Evolutionary conservation across 2,888 invertebrate genomes (phyloP), one percentile per base, ranked within the genome.

Genomic region (Eupithecia centaureata): DNA sequence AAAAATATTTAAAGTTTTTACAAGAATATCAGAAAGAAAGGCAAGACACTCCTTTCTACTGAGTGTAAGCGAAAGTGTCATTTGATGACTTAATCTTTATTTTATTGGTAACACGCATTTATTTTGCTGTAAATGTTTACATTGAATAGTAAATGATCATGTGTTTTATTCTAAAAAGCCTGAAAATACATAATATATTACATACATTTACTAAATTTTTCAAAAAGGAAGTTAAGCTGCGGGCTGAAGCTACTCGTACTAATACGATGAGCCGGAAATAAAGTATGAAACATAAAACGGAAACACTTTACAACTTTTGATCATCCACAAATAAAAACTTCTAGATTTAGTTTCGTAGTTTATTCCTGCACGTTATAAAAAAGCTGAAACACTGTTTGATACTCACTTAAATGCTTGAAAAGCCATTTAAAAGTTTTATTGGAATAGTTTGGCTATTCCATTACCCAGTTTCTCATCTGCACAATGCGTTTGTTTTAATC

Each of bases 351-450:
- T 47, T 47, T 47, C 10, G 47, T 47, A 47, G 47, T 63, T 61
- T 59, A 27, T 62, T 32, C 52, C 51, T 8, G 42, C 60, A 30
- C 54, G 59, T 60, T 67, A 63, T 63, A 67, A 67, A 66, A 67
- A 67, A 25, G 42, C 57, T 32, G 61, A 51, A 67, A 65, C 65
- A 51, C 63, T 61, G 60, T 74, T 71, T 71, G 70, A 71, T 71
- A 73, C 70, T 68, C 73, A 78, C 74, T 64, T 77, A 79, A 80
- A 79, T 67, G 74, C 72, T 73, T 71, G 71, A 75, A 76, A 77
- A 81, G 79, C 79, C 81, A 79, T 81, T 86, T 78, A 80, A 82
- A 86, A 87, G 78, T 87, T 88, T 88, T 88, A 88, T 89, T 88
- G 85, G 82, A 88, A 88, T 88, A 88, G 88, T 88, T 88, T 71